Conservation (phyloP, 2,113 vertebrate genomes). For the Psilopsiagon aymara region DNA sequence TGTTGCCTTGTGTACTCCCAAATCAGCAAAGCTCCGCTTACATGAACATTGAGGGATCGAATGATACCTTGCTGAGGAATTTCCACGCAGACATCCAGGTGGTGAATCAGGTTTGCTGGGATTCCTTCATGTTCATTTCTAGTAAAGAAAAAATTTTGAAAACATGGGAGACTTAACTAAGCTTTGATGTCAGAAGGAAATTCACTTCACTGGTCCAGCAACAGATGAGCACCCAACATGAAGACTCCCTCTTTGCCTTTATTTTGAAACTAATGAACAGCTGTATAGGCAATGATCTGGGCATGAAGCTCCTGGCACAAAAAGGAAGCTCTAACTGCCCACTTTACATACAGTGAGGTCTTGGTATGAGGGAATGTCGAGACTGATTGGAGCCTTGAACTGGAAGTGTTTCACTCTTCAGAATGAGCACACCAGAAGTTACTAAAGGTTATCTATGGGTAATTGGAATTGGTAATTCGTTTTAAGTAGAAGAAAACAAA, state of each 20-base stretch:
- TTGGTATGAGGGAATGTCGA: not conserved
- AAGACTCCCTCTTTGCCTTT: not conserved
- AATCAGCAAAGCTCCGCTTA: slow-evolving; percentile 94
- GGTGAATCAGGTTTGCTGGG: slow-evolving; percentile 89
- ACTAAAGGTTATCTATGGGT: not conserved
- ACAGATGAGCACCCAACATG: not conserved
- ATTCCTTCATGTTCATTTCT: slow-evolving; percentile 96
- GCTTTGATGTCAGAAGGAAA: not conserved
- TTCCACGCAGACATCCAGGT: slow-evolving; percentile 94
- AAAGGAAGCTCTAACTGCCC: not conserved
- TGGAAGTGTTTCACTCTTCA: not conserved
- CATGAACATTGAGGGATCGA: slow-evolving; percentile 95
- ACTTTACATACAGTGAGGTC: not conserved
- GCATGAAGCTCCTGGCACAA: not conserved
- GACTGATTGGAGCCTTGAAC: not conserved
- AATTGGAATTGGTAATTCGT: not conserved
- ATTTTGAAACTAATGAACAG: not conserved
- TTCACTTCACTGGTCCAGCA: not conserved
- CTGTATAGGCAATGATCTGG: not conserved
- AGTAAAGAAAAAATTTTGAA: not conserved
- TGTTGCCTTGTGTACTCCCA: slow-evolving; percentile 96
- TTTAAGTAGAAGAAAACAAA: not conserved
- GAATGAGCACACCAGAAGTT: not conserved
- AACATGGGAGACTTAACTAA: not conserved
- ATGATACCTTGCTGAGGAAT: slow-evolving; percentile 94